A percentile compares a stretch with the other conserved stretches of the same genome.
Conservation (phyloP, 2,113 vertebrate genomes). For the Hystrix cristata region DNA sequence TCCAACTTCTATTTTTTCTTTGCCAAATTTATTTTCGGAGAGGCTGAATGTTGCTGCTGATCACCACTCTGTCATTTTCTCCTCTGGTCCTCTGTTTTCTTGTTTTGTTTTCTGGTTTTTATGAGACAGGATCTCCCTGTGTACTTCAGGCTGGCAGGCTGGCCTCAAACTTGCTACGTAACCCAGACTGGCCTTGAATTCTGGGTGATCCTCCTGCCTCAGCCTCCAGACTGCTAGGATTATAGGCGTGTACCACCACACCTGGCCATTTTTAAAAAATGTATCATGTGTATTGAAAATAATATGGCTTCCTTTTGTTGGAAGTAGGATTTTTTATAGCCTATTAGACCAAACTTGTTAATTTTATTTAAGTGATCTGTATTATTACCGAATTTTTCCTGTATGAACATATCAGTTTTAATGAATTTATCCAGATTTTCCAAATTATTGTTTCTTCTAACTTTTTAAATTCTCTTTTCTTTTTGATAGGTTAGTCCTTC, state of each 20-base stretch:
- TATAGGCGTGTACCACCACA: background rate
- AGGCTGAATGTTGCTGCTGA: background rate
- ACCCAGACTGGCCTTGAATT: background rate
- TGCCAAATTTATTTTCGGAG: background rate
- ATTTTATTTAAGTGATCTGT: background rate
- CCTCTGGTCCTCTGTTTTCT: background rate
- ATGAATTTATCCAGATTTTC: background rate
- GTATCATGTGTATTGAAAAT: background rate
- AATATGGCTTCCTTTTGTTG: background rate
- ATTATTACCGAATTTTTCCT: background rate
- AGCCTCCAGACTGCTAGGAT: background rate
- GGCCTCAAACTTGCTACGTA: background rate
- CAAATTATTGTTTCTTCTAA: background rate
- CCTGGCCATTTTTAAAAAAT: background rate
- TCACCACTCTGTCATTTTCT: background rate
- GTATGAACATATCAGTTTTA: background rate
- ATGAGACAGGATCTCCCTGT: background rate
- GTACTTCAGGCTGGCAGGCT: background rate
- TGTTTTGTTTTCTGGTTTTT: background rate
- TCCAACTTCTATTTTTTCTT: background rate
- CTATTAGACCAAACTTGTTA: background rate
- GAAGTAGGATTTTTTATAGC: background rate
- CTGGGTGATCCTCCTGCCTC: background rate
- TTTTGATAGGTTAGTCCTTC: background rate
- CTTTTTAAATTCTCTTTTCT: slow-evolving; percentile 52